phyloP scores from a whole-genome alignment of 2,888 invertebrate species.

The Phortica okadai region DNA sequence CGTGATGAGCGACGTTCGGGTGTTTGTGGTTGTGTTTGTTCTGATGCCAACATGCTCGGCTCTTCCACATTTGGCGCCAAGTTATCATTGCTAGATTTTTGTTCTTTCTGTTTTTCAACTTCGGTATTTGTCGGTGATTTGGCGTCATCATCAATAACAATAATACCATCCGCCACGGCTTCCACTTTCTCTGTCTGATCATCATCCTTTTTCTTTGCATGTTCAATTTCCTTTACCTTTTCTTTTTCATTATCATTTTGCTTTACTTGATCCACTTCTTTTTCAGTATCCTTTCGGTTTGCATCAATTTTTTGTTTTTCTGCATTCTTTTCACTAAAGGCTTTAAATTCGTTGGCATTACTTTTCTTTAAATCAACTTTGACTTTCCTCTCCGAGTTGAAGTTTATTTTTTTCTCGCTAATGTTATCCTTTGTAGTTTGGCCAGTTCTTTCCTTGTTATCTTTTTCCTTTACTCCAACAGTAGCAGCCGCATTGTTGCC shows the following conservation, averaged over 20 bases:
- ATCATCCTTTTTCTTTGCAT: constrained; percentile 43
- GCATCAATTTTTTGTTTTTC: constrained; percentile 40
- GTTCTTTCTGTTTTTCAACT: neutral
- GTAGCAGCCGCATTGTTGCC: constrained; percentile 46
- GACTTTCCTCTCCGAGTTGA: constrained; percentile 23
- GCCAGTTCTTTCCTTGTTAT: constrained; percentile 42
- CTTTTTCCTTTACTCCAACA: constrained; percentile 42
- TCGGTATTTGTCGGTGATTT: neutral
- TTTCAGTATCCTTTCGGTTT: constrained; percentile 33
- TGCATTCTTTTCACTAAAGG: constrained; percentile 25
- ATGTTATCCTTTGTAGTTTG: constrained; percentile 47
- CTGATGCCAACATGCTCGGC: neutral
- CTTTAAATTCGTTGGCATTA: neutral
- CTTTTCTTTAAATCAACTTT: neutral
- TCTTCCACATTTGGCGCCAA: neutral
- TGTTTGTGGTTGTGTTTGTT: constrained; percentile 35
- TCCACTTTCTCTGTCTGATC: neutral
- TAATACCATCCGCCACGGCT: neutral
- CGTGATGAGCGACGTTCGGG: constrained; percentile 52
- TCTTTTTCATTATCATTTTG: constrained; percentile 40
- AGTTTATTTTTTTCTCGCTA: constrained; percentile 46
- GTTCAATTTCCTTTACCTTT: constrained; percentile 32
- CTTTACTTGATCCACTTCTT: constrained; percentile 41
- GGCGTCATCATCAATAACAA: constrained; percentile 8
- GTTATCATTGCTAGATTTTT: neutral